phyloP scores from a whole-genome alignment of 2,888 invertebrate genomes.

The Stomorhina lunata region DNA sequence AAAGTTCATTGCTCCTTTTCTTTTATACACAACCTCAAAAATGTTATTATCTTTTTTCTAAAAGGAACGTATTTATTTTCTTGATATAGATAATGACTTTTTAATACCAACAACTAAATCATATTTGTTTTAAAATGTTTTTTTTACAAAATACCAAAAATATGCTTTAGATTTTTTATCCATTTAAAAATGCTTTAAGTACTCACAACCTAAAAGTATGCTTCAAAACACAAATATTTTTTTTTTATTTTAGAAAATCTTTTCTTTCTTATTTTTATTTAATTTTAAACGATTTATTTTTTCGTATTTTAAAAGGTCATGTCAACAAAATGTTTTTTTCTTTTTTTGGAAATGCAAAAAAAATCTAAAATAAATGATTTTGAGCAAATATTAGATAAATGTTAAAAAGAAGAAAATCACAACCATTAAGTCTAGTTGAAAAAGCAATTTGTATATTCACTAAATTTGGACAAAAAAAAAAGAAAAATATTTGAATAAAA shows the following conservation, averaged over 20 bases:
- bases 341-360: background rate
- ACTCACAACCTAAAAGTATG: slow-evolving; percentile 17
- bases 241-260: background rate
- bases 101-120: background rate
- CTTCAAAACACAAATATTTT: background rate
- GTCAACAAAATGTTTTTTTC: slow-evolving; percentile 33
- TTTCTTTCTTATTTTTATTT: slow-evolving; percentile 18
- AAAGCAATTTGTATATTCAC: slow-evolving; percentile 45
- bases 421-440: slow-evolving; percentile 22
- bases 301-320: slow-evolving; percentile 44
- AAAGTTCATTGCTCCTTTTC: background rate
- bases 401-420: background rate
- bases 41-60: background rate
- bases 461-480: background rate
- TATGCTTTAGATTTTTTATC: background rate
- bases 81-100: background rate
- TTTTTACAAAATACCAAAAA: background rate
- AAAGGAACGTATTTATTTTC: background rate
- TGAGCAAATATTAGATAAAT: background rate
- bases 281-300: slow-evolving; percentile 44
- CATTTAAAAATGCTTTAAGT: background rate
- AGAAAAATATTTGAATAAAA: background rate
- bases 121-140: slow-evolving; percentile 2
- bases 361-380: background rate
- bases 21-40: background rate